phyloP scores from a whole-genome alignment of 2,113 vertebrate genomes.

The Mirounga angustirostris region DNA sequence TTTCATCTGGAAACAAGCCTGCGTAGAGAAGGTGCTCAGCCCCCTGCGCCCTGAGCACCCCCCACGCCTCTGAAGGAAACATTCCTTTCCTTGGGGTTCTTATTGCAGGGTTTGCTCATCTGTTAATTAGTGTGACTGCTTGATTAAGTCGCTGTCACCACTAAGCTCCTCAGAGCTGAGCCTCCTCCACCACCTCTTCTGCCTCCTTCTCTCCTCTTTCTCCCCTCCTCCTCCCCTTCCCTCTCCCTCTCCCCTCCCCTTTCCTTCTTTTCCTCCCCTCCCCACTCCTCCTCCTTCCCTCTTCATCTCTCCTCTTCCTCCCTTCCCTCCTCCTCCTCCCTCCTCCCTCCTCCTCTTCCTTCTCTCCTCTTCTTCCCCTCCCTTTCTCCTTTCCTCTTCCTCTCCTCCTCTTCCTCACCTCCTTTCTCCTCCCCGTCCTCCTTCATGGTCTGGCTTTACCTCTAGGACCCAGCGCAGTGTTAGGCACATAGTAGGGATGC shows the following conservation, averaged over 20 bases:
- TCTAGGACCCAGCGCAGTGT: background rate
- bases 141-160: too few relatives aligned
- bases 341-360: accelerated
- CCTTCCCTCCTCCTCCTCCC: background rate
- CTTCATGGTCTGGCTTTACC: background rate
- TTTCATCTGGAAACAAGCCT: background rate
- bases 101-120: background rate
- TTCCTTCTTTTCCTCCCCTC: too few relatives aligned
- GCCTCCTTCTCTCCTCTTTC: background rate
- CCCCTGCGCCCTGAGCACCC: background rate
- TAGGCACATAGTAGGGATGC: background rate
- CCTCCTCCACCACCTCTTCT: background rate
- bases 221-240: too few relatives aligned
- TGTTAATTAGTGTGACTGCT: background rate
- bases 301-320: background rate
- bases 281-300: too few relatives aligned
- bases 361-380: too few relatives aligned
- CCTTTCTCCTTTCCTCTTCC: background rate
- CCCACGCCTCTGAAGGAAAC: background rate
- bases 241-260: background rate
- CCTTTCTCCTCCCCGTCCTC: too few relatives aligned
- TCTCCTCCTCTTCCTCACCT: background rate
- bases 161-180: background rate
- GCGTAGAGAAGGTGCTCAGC: background rate
- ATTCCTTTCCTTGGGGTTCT: background rate